phyloP scores from a whole-genome alignment of 2,888 invertebrate genomes.

The Antitype chi region DNA sequence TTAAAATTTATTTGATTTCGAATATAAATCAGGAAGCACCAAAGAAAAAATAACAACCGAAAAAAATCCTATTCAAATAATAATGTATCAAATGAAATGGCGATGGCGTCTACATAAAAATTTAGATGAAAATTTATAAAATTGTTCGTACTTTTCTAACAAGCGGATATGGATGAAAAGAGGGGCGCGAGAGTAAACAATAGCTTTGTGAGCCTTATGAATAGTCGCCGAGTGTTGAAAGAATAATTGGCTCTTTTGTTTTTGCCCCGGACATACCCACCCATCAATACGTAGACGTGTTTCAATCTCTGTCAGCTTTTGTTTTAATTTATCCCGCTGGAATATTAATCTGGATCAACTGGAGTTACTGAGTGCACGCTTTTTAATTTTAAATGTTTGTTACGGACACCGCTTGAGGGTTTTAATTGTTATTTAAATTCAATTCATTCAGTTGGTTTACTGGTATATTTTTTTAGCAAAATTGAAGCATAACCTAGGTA shows the following conservation, averaged over 20 bases:
- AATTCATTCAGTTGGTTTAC: not conserved
- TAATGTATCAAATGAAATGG: constrained; percentile 42
- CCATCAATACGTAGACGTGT: constrained; percentile 66
- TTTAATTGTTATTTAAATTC: constrained; percentile 9
- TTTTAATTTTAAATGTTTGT: constrained; percentile 15
- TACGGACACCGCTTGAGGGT: not conserved
- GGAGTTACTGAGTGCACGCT: constrained; percentile 31
- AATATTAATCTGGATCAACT: constrained; percentile 66
- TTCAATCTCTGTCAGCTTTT: constrained; percentile 67
- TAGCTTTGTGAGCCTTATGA: constrained; percentile 67
- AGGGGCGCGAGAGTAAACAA: constrained; percentile 62
- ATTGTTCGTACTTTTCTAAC: constrained; percentile 57
- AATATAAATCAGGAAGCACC: constrained; percentile 8
- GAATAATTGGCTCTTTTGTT: constrained; percentile 70
- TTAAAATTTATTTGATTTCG: not conserved
- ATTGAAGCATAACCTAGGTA: not conserved
- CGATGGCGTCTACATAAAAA: constrained; percentile 31
- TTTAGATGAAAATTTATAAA: constrained; percentile 47
- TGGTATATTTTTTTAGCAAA: not conserved
- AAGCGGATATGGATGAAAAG: constrained; percentile 53
- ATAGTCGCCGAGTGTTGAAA: constrained; percentile 71
- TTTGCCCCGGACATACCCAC: constrained; percentile 51
- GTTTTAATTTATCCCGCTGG: constrained; percentile 64
- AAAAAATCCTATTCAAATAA: constrained; percentile 19
- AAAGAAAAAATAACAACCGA: constrained; percentile 5